Evolutionary conservation across 1,140 invertebrate genomes (phyloP).

Genomic region (Luehdorfia chinensis): DNA sequence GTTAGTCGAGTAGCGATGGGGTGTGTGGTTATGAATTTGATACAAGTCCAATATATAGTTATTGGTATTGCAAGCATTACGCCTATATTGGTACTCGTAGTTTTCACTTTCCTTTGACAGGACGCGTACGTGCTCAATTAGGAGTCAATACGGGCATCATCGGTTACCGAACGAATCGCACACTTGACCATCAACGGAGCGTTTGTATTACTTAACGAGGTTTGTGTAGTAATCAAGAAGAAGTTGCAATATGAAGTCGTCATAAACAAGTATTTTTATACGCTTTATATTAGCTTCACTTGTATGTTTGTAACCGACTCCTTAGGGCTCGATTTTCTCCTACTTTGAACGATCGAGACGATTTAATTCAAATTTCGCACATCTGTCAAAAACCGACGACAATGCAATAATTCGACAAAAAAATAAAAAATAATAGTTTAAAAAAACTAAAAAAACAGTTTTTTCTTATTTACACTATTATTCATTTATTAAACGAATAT

Average conservation of each 20-base stretch:
- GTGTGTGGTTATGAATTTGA: constrained; percentile 54
- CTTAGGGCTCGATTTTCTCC: no score
- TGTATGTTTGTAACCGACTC: no score
- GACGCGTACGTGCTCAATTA: constrained; percentile 63
- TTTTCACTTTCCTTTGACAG: constrained; percentile 73
- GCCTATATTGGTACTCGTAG: constrained; percentile 47
- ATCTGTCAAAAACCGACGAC: no score
- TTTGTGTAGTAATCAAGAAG: constrained; percentile 24
- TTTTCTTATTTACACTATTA: no score
- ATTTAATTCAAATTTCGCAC: no score
- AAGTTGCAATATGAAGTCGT: constrained; percentile 8
- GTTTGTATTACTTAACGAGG: constrained; percentile 56
- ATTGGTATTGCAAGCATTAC: constrained; percentile 70
- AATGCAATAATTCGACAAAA: no score
- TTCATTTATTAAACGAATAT: no score
- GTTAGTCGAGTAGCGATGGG: constrained; percentile 47
- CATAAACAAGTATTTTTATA: no score
- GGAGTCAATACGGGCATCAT: constrained; percentile 51
- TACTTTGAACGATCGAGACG: no score
- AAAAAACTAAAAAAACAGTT: no score
- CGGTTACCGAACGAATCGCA: constrained; percentile 51
- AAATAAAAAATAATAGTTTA: no score
- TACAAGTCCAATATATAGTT: constrained; percentile 69
- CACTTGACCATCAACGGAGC: constrained; percentile 45
- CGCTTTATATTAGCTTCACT: no score